A percentile compares a stretch with the other conserved stretches of the same genome.
phyloP scores from a whole-genome alignment of 2,888 invertebrate genomes.

The Emmelina monodactyla region DNA sequence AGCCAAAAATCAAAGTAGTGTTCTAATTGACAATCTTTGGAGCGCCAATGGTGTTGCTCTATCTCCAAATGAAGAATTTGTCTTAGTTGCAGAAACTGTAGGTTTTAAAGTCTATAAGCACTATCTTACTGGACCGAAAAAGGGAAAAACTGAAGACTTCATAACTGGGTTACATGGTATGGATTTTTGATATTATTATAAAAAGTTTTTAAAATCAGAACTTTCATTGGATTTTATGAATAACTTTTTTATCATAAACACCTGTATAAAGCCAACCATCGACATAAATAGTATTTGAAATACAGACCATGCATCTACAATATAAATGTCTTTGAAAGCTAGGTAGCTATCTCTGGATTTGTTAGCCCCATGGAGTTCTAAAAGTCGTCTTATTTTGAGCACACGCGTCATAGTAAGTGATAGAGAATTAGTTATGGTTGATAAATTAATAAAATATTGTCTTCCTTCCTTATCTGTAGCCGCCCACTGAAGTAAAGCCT shows the following conservation, averaged over 20 bases:
- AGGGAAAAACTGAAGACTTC: slow-evolving; percentile 82
- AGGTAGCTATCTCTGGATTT: slow-evolving; percentile 85
- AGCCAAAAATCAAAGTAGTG: slow-evolving; percentile 76
- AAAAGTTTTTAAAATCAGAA: slow-evolving; percentile 2
- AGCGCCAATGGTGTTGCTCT: slow-evolving; percentile 91
- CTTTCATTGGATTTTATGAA: slow-evolving; percentile 23
- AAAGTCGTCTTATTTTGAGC: slow-evolving; percentile 68
- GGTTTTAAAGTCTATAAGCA: slow-evolving; percentile 76
- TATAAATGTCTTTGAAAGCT: slow-evolving; percentile 79
- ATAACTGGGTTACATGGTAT: slow-evolving; percentile 80
- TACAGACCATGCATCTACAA: slow-evolving; percentile 82
- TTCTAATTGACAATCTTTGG: slow-evolving; percentile 77
- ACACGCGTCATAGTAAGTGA: slow-evolving; percentile 70
- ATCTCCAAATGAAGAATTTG: slow-evolving; percentile 80
- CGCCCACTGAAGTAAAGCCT: slow-evolving; percentile 40
- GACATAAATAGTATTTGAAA: slow-evolving; percentile 78
- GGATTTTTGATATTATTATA: not conserved
- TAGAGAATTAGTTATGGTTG: slow-evolving; percentile 69
- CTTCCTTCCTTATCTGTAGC: slow-evolving; percentile 30
- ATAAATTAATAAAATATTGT: slow-evolving; percentile 44
- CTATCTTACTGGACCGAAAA: slow-evolving; percentile 80
- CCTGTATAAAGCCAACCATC: slow-evolving; percentile 75
- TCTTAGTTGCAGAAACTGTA: slow-evolving; percentile 80
- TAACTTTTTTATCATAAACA: slow-evolving; percentile 76
- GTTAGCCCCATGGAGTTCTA: slow-evolving; percentile 73